Evolutionary conservation across 2,797 vertebrate genomes (phyloP), one percentile per base, ranked within the genome.

Genomic region (Sebastes cheni): DNA sequence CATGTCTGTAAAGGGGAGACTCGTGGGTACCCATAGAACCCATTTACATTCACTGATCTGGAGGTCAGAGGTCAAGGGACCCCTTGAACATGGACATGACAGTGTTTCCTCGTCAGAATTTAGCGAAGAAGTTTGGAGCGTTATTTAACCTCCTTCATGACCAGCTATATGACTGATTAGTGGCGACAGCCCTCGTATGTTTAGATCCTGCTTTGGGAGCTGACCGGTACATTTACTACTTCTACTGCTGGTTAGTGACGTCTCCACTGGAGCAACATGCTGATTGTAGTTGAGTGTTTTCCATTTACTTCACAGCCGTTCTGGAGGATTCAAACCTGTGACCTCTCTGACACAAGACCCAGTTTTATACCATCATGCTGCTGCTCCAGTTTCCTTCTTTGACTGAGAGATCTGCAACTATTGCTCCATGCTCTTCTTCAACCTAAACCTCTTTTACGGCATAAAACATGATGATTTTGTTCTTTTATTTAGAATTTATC

Each of bases 261-360:
- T 27, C 34, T 67, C 36, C 29, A 58, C 58, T 56, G 73, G 56
- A 55, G 25, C 22, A 10, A 59, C 62, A 65, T 76, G 73, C 70
- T 61, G 54, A 36, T 30, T 25, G 16, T 72, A 65, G 30, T 34
- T 32, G 46, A 59, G 42, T 60, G 36, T 46, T 60, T 75, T 71
- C 30, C 32, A 67, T 84, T 76, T 54, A 30, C 52, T 46, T 83
- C 59, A 70, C 59, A 69, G 50, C 20, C 9, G 7, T n/a, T 81
- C 14, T 39, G 14, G 5, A 25, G 23, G 67, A 39, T 59, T 76
- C 14, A 39, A 67, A 61, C 52, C 54, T 39, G 22, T 60, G 67
- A 71, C 67, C 52, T 73, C 56, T 69, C 58, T 77, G 34, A 67
- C 32, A 62, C 22, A 4, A 70, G 36, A 71, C 25, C 3, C 16